A percentile compares a stretch with the other conserved stretches of the same genome.
These are phyloP conservation scores for Pogoniulus pusillus DNA, from an alignment of 2,797 vertebrate species.

Conservation along the genomic window DNA sequence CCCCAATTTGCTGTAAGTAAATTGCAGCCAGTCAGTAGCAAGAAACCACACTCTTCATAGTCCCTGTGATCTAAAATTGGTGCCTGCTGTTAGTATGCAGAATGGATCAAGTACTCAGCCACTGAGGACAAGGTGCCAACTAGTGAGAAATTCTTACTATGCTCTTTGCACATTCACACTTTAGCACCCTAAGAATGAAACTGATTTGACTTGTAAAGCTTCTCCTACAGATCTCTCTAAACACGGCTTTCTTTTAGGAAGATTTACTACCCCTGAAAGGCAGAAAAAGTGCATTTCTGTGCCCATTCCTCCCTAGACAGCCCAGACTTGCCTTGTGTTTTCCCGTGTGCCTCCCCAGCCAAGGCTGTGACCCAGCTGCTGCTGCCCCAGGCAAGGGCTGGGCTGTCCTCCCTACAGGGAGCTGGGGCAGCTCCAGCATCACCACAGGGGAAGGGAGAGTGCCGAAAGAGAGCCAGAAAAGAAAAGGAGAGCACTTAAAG, in stretches of 20 bases:
- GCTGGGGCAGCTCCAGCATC: not conserved
- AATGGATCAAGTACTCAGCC: constrained; percentile 31
- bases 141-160: constrained; percentile 59
- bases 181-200: constrained; percentile 51
- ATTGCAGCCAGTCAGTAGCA: not conserved
- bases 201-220: not conserved
- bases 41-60: not conserved
- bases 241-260: not conserved
- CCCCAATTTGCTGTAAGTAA: not conserved
- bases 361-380: not conserved
- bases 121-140: constrained; percentile 35
- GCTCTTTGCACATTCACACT: constrained; percentile 55
- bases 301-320: not conserved
- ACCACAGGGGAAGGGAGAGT: not conserved
- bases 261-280: not conserved
- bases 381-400: not conserved
- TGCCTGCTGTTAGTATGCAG: constrained; percentile 30
- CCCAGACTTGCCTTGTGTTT: not conserved
- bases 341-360: not conserved
- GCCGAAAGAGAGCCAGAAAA: not conserved
- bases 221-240: not conserved
- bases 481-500: not conserved
- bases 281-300: not conserved
- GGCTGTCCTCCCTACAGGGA: not conserved
- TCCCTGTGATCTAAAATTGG: constrained; percentile 55